phyloP scores from a whole-genome alignment of 2,797 vertebrate species.

The Furcifer pardalis region DNA sequence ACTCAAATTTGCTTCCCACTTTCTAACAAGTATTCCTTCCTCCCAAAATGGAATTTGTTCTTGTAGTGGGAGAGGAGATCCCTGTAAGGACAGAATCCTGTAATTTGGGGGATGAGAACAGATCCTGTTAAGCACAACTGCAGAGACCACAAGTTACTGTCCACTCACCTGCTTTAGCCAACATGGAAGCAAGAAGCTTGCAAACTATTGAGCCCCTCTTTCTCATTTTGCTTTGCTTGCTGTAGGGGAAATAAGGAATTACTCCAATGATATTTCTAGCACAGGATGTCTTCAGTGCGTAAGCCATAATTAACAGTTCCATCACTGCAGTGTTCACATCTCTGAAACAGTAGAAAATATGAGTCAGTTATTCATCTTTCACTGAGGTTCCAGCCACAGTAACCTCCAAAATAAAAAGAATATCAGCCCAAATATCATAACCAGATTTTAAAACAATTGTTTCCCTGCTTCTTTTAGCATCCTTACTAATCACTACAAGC shows the following conservation, averaged over 20 bases:
- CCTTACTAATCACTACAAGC: background rate
- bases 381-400: background rate
- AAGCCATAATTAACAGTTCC: constrained; percentile 97
- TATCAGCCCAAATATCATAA: background rate
- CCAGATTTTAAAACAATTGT: background rate
- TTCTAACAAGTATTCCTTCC: background rate
- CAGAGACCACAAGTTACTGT: background rate
- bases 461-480: background rate
- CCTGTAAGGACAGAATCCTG: background rate
- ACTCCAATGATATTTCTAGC: constrained; percentile 98
- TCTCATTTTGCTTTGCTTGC: constrained; percentile 99
- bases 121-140: background rate
- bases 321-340: constrained; percentile 98
- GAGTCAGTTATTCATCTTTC: constrained; percentile 17
- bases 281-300: constrained; percentile 95
- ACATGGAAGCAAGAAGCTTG: constrained; percentile 96
- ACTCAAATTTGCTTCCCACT: background rate
- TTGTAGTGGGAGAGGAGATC: background rate
- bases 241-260: constrained; percentile 98
- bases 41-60: background rate
- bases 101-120: background rate
- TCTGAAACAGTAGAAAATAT: constrained; percentile 72
- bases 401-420: background rate
- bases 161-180: constrained; percentile 91
- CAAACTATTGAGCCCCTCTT: constrained; percentile 98